Evolutionary conservation across 2,797 vertebrate species (phyloP).

Genomic region (Sebastes ruberrimus): DNA sequence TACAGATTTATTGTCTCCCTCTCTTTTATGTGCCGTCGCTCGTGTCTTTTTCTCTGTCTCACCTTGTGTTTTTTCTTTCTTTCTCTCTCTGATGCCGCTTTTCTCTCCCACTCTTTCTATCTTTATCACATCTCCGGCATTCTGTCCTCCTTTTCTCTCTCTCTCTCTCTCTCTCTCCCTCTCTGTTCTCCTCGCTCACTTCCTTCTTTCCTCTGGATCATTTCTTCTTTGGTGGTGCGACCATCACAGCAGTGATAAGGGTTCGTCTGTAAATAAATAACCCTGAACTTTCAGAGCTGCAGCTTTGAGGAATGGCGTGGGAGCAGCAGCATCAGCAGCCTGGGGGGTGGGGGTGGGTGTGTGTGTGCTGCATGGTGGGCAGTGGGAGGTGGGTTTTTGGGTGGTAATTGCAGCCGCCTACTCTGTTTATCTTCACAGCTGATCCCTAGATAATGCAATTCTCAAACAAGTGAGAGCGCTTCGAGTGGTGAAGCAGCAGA

Average conservation of each 20-base stretch:
- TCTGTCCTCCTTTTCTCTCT: slow-evolving; percentile 38
- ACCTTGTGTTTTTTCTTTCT: slow-evolving; percentile 28
- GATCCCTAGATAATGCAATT: slow-evolving; percentile 73
- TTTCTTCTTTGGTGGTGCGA: slow-evolving; percentile 50
- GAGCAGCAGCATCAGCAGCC: slow-evolving; percentile 15
- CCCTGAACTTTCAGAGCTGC: slow-evolving; percentile 50
- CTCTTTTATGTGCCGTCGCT: slow-evolving; percentile 8
- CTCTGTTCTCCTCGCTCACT: slow-evolving; percentile 35
- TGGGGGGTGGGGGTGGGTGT: slow-evolving; percentile 37
- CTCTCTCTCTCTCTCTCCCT: not conserved
- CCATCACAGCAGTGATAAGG: slow-evolving; percentile 29
- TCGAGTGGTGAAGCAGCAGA: slow-evolving; percentile 44
- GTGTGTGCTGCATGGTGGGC: not conserved
- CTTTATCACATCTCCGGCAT: slow-evolving; percentile 56
- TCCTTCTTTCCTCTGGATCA: slow-evolving; percentile 40
- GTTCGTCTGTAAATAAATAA: slow-evolving; percentile 66
- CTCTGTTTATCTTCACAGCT: slow-evolving; percentile 73
- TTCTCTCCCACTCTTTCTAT: slow-evolving; percentile 58
- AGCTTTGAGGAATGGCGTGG: slow-evolving; percentile 59
- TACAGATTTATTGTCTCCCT: slow-evolving; percentile 1
- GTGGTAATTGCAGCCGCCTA: slow-evolving; percentile 72
- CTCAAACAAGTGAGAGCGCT: slow-evolving; percentile 64
- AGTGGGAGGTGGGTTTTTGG: slow-evolving; percentile 41
- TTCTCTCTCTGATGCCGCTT: slow-evolving; percentile 24
- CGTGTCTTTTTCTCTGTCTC: not conserved